phyloP scores from a whole-genome alignment of 2,797 vertebrate genomes.

The Microctenopoma stevenorrisi region DNA sequence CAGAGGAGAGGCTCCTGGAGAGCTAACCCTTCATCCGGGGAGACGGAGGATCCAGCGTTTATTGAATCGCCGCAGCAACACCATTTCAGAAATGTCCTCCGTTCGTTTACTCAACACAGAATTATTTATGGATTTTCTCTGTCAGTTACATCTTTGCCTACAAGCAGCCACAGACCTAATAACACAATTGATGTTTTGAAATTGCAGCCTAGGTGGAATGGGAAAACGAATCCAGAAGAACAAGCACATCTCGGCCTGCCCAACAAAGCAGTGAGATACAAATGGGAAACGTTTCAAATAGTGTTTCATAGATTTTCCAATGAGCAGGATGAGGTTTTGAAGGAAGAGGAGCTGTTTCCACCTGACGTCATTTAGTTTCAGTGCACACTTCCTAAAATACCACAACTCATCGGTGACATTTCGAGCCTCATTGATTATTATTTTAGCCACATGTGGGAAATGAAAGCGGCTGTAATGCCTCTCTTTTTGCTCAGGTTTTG shows the following conservation, averaged over 20 bases:
- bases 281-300: background rate
- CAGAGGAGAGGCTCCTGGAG: constrained; percentile 38
- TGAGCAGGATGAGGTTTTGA: background rate
- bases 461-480: background rate
- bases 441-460: background rate
- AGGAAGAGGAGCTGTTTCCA: too few relatives aligned
- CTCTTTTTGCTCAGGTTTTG: background rate
- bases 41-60: constrained; percentile 10
- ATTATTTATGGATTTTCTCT: constrained; percentile 3
- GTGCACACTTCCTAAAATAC: too few relatives aligned
- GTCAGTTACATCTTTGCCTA: background rate
- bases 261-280: background rate
- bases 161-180: background rate
- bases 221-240: background rate
- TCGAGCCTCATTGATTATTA: background rate
- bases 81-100: background rate
- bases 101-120: background rate
- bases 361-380: background rate
- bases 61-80: constrained; percentile 7
- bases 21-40: constrained; percentile 19
- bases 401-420: background rate
- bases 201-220: background rate
- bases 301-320: background rate
- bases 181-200: background rate
- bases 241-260: background rate